Evolutionary conservation across 2,797 vertebrate species (phyloP).

Genomic region (Platalea minor): DNA sequence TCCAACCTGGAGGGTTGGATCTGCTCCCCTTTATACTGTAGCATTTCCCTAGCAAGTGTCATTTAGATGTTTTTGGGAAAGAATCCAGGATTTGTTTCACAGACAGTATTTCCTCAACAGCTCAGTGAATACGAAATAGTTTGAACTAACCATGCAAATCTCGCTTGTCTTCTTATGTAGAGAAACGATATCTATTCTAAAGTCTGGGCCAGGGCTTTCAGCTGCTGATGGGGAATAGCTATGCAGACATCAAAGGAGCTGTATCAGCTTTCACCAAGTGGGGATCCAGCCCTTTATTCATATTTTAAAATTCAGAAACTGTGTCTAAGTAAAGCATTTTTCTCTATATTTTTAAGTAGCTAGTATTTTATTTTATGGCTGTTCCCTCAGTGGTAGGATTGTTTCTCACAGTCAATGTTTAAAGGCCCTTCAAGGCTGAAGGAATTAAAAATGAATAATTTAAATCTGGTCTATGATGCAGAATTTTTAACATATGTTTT

Average conservation of each 20-base stretch:
- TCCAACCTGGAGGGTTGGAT: neutral
- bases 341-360: slow-evolving; percentile 10
- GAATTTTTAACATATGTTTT: slow-evolving; percentile 57
- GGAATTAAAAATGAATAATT: slow-evolving; percentile 61
- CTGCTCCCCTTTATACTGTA: neutral
- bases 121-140: slow-evolving; percentile 35
- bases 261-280: slow-evolving; percentile 17
- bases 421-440: slow-evolving; percentile 49
- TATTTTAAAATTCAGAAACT: slow-evolving; percentile 32
- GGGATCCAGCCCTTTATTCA: slow-evolving; percentile 11
- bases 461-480: slow-evolving; percentile 46
- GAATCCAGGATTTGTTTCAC: slow-evolving; percentile 38
- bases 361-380: slow-evolving; percentile 29
- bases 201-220: slow-evolving; percentile 21
- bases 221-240: neutral
- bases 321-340: neutral
- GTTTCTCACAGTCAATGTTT: slow-evolving; percentile 41
- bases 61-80: slow-evolving; percentile 25
- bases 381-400: slow-evolving; percentile 19
- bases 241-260: slow-evolving; percentile 29
- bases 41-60: neutral
- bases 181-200: neutral
- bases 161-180: neutral
- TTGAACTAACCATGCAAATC: slow-evolving; percentile 49
- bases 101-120: slow-evolving; percentile 45